Conservation (phyloP, 1,140 invertebrate genomes). For the Drosophila nebulosa region DNA sequence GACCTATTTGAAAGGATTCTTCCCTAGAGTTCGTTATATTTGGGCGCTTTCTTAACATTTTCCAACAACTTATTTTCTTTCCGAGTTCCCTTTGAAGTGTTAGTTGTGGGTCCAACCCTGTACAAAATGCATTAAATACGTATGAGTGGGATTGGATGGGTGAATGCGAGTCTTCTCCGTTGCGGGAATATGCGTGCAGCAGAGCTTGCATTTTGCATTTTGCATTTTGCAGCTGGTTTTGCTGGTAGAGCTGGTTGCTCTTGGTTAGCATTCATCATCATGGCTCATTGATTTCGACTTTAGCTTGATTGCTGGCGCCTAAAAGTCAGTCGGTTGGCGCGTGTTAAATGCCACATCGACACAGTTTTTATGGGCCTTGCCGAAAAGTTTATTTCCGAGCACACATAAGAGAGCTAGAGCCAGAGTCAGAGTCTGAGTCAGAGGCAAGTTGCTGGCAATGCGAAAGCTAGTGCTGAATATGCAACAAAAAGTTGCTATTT, state of each 20-base stretch:
- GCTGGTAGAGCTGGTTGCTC: background rate
- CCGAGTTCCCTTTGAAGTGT: too few relatives aligned
- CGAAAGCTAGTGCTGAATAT: slow-evolving; percentile 50
- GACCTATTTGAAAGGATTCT: too few relatives aligned
- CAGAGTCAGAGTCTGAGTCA: too few relatives aligned
- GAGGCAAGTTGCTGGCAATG: slow-evolving; percentile 48
- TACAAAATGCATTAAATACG: background rate
- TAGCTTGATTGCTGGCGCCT: slow-evolving; percentile 27
- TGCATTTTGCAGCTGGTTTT: background rate
- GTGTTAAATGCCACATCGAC: slow-evolving; percentile 56
- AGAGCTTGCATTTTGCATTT: slow-evolving; percentile 17
- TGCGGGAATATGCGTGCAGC: background rate
- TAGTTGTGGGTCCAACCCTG: background rate
- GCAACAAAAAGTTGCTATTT: slow-evolving; percentile 60
- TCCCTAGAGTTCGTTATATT: too few relatives aligned
- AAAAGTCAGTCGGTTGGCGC: slow-evolving; percentile 31
- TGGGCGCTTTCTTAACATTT: too few relatives aligned
- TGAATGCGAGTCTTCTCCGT: background rate
- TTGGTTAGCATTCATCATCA: slow-evolving; percentile 6
- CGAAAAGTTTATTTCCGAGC: slow-evolving; percentile 62
- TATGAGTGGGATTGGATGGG: background rate
- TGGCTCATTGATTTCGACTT: slow-evolving; percentile 31
- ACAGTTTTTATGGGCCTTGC: slow-evolving; percentile 57
- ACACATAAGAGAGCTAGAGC: slow-evolving; percentile 50
- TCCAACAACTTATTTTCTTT: too few relatives aligned